Conservation (phyloP, 2,797 vertebrate species). For the Syncerus caffer region DNA sequence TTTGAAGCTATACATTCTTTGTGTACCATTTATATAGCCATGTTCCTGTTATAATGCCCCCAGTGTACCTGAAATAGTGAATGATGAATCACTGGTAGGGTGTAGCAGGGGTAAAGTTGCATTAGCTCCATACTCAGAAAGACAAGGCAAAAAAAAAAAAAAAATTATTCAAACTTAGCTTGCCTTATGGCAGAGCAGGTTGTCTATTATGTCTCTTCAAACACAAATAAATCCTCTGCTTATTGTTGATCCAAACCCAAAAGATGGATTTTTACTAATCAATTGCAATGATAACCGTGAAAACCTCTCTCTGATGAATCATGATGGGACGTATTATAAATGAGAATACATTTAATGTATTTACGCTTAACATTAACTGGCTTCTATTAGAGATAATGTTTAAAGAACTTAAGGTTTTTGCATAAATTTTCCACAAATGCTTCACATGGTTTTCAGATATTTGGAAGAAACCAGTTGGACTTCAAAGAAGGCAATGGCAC, state of each 20-base stretch:
- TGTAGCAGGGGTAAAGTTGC: neutral
- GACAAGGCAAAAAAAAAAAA: neutral
- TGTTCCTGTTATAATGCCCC: neutral
- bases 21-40: neutral
- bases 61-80: neutral
- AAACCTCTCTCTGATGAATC: neutral
- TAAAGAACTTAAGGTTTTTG: neutral
- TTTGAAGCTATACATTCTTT: neutral
- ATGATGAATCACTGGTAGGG: neutral
- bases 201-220: neutral
- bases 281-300: neutral
- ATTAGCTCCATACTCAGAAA: neutral
- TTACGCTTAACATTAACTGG: neutral
- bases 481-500: neutral
- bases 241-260: neutral
- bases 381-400: neutral
- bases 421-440: neutral
- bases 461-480: neutral
- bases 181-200: neutral
- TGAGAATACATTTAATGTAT: neutral
- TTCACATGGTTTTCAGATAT: slow-evolving; percentile 22
- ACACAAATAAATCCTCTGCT: neutral
- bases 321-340: neutral
- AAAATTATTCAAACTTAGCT: neutral
- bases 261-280: neutral